phyloP scores from a whole-genome alignment of 2,113 vertebrate genomes.

The Triplophysa dalaica region DNA sequence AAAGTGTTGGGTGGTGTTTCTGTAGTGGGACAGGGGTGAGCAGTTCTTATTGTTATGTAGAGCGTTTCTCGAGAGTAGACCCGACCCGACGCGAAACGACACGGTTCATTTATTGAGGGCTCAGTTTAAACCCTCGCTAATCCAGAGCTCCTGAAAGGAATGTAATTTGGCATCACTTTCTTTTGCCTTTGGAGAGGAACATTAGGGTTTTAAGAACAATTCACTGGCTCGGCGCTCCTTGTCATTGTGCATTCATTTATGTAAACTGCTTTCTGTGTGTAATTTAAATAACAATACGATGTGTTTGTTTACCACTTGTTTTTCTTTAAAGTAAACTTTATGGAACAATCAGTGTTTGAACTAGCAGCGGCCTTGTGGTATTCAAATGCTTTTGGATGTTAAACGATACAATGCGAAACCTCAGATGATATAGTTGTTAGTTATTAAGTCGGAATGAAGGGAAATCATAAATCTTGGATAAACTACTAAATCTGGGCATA shows the following conservation, averaged over 20 bases:
- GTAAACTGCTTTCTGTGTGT: constrained; percentile 5
- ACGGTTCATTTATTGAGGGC: constrained; percentile 44
- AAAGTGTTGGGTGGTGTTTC: neutral
- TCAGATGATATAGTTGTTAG: no score
- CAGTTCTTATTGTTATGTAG: constrained; percentile 43
- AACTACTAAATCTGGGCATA: no score
- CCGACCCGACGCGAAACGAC: neutral
- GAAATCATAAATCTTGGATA: no score
- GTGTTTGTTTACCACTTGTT: neutral
- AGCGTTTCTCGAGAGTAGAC: neutral
- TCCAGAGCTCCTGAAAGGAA: constrained; percentile 30
- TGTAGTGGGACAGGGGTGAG: neutral
- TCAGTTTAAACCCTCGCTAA: constrained; percentile 42
- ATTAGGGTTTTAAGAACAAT: constrained; percentile 4
- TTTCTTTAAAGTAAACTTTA: neutral
- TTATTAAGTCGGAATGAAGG: no score
- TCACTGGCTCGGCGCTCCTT: neutral
- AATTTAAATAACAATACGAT: constrained; percentile 20
- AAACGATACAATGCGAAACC: no score
- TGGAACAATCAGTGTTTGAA: neutral
- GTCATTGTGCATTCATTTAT: constrained; percentile 20
- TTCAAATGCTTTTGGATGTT: no score
- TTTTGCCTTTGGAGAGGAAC: neutral
- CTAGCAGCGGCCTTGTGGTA: no score
- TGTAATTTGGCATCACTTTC: constrained; percentile 5